Percentiles rank a stretch among this genome's conserved stretches.
Conservation (phyloP, 2,113 vertebrate species). For the Corythornis vintsioides region DNA sequence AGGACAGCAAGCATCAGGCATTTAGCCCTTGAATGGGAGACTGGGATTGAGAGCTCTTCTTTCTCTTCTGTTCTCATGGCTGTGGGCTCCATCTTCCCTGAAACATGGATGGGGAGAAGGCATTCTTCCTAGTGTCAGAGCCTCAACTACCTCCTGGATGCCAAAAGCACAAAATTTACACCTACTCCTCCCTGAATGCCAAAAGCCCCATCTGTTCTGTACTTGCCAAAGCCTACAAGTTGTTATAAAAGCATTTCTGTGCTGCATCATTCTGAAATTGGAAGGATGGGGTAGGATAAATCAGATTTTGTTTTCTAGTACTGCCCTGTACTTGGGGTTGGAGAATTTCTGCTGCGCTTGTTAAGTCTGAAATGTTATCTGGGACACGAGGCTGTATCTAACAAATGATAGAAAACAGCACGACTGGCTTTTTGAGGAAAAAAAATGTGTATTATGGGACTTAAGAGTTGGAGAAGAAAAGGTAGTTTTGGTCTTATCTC, state of each 20-base stretch:
- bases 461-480: not conserved
- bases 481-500: not conserved
- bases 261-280: conserved; percentile 34
- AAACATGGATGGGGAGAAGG: conserved; percentile 17
- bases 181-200: conserved; percentile 56
- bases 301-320: not conserved
- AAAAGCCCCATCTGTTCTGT: conserved; percentile 63
- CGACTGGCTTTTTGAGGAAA: not conserved
- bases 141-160: conserved; percentile 53
- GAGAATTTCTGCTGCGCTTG: not conserved
- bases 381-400: not conserved
- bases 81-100: not conserved
- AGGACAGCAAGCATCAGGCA: not conserved
- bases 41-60: not conserved
- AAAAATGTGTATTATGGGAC: not conserved
- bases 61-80: not conserved
- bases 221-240: conserved; percentile 53
- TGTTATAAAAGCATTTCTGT: conserved; percentile 49
- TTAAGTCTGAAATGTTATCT: not conserved
- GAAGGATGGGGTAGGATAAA: conserved; percentile 7
- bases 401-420: not conserved
- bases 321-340: conserved; percentile 4
- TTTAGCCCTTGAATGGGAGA: not conserved
- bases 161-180: conserved; percentile 63
- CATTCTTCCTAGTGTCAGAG: conserved; percentile 49